Base-by-base conservation (phyloP, 2,888 invertebrate genomes). In the Craniophora ligustri region DNA sequence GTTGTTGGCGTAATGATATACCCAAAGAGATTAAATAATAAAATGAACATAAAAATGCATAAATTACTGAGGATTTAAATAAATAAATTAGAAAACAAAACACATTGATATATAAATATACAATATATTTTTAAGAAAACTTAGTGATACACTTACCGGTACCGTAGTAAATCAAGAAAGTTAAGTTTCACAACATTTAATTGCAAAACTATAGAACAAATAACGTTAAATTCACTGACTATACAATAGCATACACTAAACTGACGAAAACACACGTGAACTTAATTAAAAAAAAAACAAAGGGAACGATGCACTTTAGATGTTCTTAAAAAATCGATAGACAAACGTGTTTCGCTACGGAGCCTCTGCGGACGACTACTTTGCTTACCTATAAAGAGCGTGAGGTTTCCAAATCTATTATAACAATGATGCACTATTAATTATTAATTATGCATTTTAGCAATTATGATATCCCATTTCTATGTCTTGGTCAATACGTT, bases 351-450 rank as follows among this genome's bases (percentile, higher is more conserved):
- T 40, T 32, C 64, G 23, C 44, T 46, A 41, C 21, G 32, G 44
- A 71, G 64, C 71, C 55, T 64, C 61, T 63, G 18, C 60, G 42
- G 39, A 5, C 50, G 64, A 72, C 72, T 72, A 71, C 26, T 48
- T 46, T 59, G 74, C 31, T 68, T 66, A 40, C 34, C 53, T 4
- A 21, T 18, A 21, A 48, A 45, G 18, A 48, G 44, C 32, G 30
- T 15, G 14, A 7, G 2, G 13, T 19, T 45, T 48, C 10, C 15
- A 26, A 5, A 40, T 36, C 28, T 26, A 16, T 44, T 51, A 60
- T 28, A 16, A 30, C 28, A 36, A 26, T 47, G 13, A 51, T 30
- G 1, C 44, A 19, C 11, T 42, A 44, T 28, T 34, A 19, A 10
- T 14, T 35, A 18, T 10, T 32, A 10, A 50, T 41, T 32, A 47